Conservation (phyloP, 2,888 invertebrate species). For the Micoletzkya japonica region DNA sequence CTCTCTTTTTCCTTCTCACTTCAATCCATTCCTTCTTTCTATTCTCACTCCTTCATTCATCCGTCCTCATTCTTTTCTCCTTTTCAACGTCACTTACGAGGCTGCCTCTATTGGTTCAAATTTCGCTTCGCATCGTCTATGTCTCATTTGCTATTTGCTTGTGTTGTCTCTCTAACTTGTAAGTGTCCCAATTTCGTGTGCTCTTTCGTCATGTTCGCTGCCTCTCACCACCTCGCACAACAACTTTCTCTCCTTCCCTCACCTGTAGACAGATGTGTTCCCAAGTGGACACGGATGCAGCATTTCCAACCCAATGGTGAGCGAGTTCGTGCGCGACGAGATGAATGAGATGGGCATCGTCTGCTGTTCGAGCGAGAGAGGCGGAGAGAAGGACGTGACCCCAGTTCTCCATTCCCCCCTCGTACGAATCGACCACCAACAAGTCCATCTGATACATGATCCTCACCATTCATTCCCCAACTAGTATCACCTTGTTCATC, state of each 20-base stretch:
- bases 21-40: neutral
- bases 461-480: too few relatives aligned
- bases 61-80: too few relatives aligned
- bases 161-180: too few relatives aligned
- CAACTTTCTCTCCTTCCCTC: neutral
- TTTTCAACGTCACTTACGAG: too few relatives aligned
- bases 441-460: conserved; percentile 49
- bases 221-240: too few relatives aligned
- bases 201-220: too few relatives aligned
- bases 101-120: too few relatives aligned
- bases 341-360: conserved; percentile 46
- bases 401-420: conserved; percentile 55
- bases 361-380: conserved; percentile 34
- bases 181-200: too few relatives aligned
- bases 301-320: conserved; percentile 51
- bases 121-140: too few relatives aligned
- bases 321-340: conserved; percentile 47
- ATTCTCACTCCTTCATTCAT: too few relatives aligned
- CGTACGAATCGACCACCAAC: conserved; percentile 42
- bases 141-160: too few relatives aligned
- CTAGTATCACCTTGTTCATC: conserved; percentile 46
- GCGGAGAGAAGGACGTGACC: conserved; percentile 43
- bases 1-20: too few relatives aligned
- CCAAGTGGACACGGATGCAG: conserved; percentile 43
- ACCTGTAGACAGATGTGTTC: conserved; percentile 46